These are phyloP conservation scores for Cryptotermes secundus DNA, from an alignment of 1,140 invertebrate genomes.

Conservation along the genomic window DNA sequence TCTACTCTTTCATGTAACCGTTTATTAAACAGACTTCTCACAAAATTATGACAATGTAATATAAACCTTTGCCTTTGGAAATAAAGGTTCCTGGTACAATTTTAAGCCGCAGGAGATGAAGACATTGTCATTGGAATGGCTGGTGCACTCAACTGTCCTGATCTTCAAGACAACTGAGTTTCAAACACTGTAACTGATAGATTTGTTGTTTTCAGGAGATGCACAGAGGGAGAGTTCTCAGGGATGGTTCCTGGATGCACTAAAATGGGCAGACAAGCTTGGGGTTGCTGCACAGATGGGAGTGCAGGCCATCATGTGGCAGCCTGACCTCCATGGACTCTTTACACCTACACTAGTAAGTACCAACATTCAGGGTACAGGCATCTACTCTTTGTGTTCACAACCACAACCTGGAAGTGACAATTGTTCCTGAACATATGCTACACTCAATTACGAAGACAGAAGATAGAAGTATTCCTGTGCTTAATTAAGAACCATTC, in stretches of 20 bases:
- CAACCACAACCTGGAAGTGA: too few species aligned
- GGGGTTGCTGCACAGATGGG: conserved; percentile 51
- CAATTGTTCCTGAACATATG: too few species aligned
- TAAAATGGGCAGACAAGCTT: conserved; percentile 48
- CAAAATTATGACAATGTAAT: too few species aligned
- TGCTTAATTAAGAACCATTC: too few species aligned
- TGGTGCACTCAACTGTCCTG: neutral
- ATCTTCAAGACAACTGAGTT: neutral
- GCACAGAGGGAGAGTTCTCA: conserved; percentile 41
- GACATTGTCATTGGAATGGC: neutral
- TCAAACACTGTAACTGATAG: neutral
- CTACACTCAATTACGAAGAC: too few species aligned
- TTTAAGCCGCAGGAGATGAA: too few species aligned
- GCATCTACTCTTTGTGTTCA: neutral
- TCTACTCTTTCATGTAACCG: too few species aligned
- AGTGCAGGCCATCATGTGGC: conserved; percentile 50
- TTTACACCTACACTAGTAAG: conserved; percentile 49
- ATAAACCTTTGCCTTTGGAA: too few species aligned
- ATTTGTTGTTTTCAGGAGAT: conserved; percentile 44
- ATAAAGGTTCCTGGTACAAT: too few species aligned
- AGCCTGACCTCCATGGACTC: conserved; percentile 44
- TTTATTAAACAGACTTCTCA: too few species aligned
- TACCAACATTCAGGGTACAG: neutral
- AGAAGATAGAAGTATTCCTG: too few species aligned
- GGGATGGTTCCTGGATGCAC: conserved; percentile 47